phyloP scores from a whole-genome alignment of 2,113 vertebrate species.

The Hippocampus abdominalis region DNA sequence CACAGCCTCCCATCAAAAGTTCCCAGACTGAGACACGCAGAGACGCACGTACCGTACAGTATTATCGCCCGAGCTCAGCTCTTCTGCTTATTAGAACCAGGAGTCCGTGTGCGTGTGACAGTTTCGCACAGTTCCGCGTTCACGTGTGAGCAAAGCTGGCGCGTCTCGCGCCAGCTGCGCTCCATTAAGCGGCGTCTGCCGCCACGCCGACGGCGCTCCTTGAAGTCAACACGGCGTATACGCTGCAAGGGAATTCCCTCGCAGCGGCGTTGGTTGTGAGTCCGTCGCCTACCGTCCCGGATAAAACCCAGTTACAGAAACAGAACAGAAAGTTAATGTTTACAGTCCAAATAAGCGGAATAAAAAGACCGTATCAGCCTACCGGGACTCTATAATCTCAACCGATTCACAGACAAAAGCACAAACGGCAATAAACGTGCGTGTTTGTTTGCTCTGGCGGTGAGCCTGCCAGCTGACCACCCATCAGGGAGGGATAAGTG shows the following conservation, averaged over 20 bases:
- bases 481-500: conserved; percentile 16
- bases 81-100: conserved; percentile 60
- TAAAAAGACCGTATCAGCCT: conserved; percentile 2
- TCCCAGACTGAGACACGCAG: conserved; percentile 37
- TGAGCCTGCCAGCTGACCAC: conserved; percentile 33
- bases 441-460: conserved; percentile 54
- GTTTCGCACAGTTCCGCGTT: conserved; percentile 44
- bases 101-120: conserved; percentile 25
- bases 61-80: conserved; percentile 45
- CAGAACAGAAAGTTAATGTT: conserved; percentile 32
- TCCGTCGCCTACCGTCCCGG: background rate
- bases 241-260: conserved; percentile 30
- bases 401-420: conserved; percentile 45
- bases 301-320: conserved; percentile 14
- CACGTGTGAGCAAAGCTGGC: conserved; percentile 57
- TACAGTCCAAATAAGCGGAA: conserved; percentile 42
- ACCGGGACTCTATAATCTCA: conserved; percentile 34
- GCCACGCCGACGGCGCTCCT: conserved; percentile 46
- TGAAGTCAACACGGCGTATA: conserved; percentile 9
- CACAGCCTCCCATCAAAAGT: conserved; percentile 33
- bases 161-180: conserved; percentile 63
- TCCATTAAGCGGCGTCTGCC: conserved; percentile 65
- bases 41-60: conserved; percentile 14
- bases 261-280: conserved; percentile 3
- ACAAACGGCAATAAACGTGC: conserved; percentile 12